These are phyloP conservation scores for Chaetophractus vellerosus DNA, from an alignment of 2,797 vertebrate genomes.

Conservation along the genomic window DNA sequence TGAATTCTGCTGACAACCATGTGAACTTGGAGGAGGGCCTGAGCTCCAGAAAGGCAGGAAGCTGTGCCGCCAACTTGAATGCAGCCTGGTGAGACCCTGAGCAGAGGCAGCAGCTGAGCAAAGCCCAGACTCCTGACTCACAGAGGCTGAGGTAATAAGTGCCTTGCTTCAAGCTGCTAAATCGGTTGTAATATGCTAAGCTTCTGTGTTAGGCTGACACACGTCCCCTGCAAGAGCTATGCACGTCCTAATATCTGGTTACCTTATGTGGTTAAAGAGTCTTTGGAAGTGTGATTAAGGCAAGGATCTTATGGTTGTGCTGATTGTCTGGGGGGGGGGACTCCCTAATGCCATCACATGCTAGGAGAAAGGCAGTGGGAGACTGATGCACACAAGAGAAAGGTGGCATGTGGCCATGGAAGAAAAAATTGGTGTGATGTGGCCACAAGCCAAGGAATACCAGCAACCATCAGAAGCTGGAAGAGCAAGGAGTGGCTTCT, in stretches of 20 bases:
- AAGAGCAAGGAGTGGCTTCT: no score
- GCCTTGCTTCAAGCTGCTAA: not conserved
- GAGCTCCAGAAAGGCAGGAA: not conserved
- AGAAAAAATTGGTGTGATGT: no score
- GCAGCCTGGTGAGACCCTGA: not conserved
- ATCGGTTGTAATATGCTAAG: not conserved
- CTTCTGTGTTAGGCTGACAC: not conserved
- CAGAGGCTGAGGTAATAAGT: no score
- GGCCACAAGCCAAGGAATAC: not conserved
- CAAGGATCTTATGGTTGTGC: not conserved
- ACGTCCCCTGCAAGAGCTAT: not conserved
- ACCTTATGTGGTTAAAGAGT: not conserved
- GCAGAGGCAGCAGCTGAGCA: no score
- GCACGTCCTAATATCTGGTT: not conserved
- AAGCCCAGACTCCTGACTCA: not conserved
- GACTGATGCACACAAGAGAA: not conserved
- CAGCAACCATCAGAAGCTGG: not conserved
- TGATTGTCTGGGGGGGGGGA: not conserved
- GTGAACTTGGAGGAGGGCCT: not conserved
- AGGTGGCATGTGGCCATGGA: no score
- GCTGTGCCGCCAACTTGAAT: no score
- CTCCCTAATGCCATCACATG: not conserved
- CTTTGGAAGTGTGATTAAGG: not conserved
- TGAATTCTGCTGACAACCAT: not conserved
- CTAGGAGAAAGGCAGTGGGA: not conserved